These are phyloP conservation scores for Xyliphius kryptos DNA, from an alignment of 2,113 vertebrate genomes.

Conservation along the genomic window DNA sequence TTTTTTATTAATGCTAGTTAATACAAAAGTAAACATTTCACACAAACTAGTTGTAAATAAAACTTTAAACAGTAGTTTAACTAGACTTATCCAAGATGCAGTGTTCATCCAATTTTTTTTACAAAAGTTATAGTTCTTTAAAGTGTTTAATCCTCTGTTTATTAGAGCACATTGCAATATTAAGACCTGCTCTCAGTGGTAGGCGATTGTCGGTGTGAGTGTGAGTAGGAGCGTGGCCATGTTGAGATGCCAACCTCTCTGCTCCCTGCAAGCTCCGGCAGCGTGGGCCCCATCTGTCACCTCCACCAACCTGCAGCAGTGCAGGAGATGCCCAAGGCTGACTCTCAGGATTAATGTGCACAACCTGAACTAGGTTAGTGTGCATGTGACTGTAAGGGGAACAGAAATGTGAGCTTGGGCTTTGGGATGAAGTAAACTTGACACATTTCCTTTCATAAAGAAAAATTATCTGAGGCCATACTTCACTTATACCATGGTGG, in stretches of 20 bases:
- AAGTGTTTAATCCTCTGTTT: not conserved
- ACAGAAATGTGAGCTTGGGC: constrained; percentile 34
- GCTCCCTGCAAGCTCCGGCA: constrained; percentile 64
- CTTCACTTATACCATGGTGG: constrained; percentile 25
- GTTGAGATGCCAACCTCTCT: constrained; percentile 65
- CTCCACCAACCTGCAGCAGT: constrained; percentile 53
- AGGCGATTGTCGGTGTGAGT: constrained; percentile 30
- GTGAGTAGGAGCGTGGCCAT: constrained; percentile 32
- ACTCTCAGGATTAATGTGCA: constrained; percentile 46
- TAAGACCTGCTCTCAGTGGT: constrained; percentile 22
- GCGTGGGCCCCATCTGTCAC: constrained; percentile 69
- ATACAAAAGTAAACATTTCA: too few relatives aligned
- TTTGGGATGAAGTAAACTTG: constrained; percentile 37
- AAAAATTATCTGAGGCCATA: constrained; percentile 36
- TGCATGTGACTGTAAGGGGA: constrained; percentile 11
- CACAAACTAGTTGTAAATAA: too few relatives aligned
- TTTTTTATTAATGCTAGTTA: too few relatives aligned
- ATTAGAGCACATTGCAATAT: constrained; percentile 23
- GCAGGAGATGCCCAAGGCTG: constrained; percentile 43
- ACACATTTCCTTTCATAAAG: constrained; percentile 40
- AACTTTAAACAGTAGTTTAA: too few relatives aligned
- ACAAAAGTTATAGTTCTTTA: too few relatives aligned
- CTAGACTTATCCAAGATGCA: too few relatives aligned
- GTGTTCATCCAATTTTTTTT: too few relatives aligned
- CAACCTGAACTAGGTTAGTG: constrained; percentile 45